Percentiles rank a stretch among this genome's conserved stretches.
Evolutionary conservation across 2,888 invertebrate species (phyloP).

Genomic region (Hyposoter didymator): DNA sequence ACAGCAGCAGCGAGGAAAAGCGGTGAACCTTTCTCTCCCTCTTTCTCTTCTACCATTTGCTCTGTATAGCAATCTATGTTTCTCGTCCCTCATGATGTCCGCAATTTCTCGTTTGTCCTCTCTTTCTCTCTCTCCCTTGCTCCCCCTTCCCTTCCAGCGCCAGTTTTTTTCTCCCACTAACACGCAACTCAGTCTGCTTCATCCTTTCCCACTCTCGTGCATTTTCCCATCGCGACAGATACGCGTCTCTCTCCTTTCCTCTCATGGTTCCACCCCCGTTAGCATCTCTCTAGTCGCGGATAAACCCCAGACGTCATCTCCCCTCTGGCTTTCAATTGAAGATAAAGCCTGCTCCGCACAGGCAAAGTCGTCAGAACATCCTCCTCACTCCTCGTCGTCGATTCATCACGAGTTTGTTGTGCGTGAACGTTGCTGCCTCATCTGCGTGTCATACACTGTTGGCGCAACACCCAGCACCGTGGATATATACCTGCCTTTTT

Average conservation of each 20-base stretch:
- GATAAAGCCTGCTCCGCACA: slow-evolving; percentile 11
- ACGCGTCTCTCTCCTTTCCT: slow-evolving; percentile 23
- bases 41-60: background rate
- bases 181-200: slow-evolving; percentile 27
- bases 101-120: slow-evolving; percentile 64
- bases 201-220: slow-evolving; percentile 21
- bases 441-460: slow-evolving; percentile 7
- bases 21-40: slow-evolving; percentile 6
- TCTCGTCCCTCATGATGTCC: slow-evolving; percentile 38
- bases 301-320: slow-evolving; percentile 28
- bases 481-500: background rate
- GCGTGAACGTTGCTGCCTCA: slow-evolving; percentile 12
- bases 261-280: background rate
- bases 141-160: background rate
- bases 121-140: background rate
- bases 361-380: background rate
- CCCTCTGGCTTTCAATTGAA: slow-evolving; percentile 31
- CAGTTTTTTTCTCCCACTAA: slow-evolving; percentile 23
- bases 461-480: background rate
- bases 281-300: slow-evolving; percentile 30
- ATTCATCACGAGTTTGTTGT: slow-evolving; percentile 34
- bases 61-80: slow-evolving; percentile 28
- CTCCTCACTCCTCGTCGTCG: slow-evolving; percentile 36
- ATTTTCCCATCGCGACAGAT: slow-evolving; percentile 24
- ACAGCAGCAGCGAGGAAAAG: background rate